Base-by-base conservation (phyloP, 2,888 invertebrate species). In the Rhabditoides inermis region DNA sequence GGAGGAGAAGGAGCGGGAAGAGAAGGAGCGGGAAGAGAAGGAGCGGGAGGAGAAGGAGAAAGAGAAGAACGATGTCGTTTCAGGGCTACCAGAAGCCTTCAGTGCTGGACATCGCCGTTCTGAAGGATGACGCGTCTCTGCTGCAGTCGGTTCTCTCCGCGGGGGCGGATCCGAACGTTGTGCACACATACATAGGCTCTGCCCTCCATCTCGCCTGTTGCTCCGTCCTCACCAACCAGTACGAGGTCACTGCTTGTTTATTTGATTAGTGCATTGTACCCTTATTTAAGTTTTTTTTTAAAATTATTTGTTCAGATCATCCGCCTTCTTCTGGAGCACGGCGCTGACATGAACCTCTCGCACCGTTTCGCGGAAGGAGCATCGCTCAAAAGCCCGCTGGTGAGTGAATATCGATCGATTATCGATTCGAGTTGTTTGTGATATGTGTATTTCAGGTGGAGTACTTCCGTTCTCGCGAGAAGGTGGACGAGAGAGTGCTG, bases 21-120 rank as follows among this genome's bases (percentile, higher is more conserved):
- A n/a, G n/a, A n/a, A n/a, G n/a, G n/a, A n/a, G n/a, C n/a, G n/a
- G n/a, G n/a, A n/a, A n/a, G n/a, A n/a, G n/a, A 15, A 15, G 15
- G 10, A 32, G 32, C 10, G 32, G 15, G 32, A 15, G 32, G 32
- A 32, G 10, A 32, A 15, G 32, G 32, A 32, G n/a, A n/a, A n/a
- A n/a, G n/a, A n/a, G n/a, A n/a, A 6, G 40, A 79, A 0, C n/a
- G n/a, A n/a, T n/a, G n/a, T n/a, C n/a, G n/a, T n/a, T n/a, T n/a
- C n/a, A n/a, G n/a, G 82, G 82, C 27, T 84, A 84, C 69, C 82
- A 82, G 63, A 86, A 86, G 73, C 86, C 87, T 0, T 86, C 87
- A 48, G 86, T 89, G 0, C 79, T 91, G 40, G 89, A 90, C 77
- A 81, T 89, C 60, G 88, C 90, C 1, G 87, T 90, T 49, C 77